phyloP scores from a whole-genome alignment of 2,888 invertebrate genomes.

The Hypercompe scribonia region DNA sequence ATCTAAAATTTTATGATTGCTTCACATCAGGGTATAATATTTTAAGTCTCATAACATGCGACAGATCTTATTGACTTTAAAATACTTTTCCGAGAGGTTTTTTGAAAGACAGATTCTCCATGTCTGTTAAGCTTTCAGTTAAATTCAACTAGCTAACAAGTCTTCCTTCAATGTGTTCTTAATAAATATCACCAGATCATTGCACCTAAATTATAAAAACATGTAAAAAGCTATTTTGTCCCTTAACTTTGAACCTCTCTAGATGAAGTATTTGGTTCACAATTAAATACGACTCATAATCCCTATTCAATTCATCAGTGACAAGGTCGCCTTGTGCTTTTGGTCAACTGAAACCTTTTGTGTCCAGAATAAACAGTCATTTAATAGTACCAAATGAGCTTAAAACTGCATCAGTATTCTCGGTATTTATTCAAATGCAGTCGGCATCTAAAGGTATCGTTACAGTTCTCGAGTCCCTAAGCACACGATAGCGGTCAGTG shows the following conservation, averaged over 20 bases:
- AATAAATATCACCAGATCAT: too few relatives aligned
- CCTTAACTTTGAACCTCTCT: too few relatives aligned
- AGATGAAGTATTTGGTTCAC: background rate
- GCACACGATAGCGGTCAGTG: constrained; percentile 10
- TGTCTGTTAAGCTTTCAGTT: background rate
- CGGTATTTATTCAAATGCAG: background rate
- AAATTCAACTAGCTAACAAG: background rate
- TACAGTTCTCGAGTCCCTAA: background rate
- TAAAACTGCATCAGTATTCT: background rate
- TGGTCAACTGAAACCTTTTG: background rate
- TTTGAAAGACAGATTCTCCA: background rate
- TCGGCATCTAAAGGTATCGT: background rate
- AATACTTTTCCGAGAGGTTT: too few relatives aligned
- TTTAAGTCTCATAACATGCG: background rate
- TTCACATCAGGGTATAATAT: background rate
- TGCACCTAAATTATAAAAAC: too few relatives aligned
- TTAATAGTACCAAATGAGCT: background rate
- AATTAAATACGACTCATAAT: background rate
- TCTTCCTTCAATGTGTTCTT: background rate
- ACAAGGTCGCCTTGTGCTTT: background rate
- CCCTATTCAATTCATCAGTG: background rate
- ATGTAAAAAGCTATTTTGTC: too few relatives aligned
- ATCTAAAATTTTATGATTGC: background rate
- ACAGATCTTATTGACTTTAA: background rate
- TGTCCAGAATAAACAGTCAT: background rate